Conservation (phyloP, 2,113 vertebrate species). For the Poicephalus meyeri region DNA sequence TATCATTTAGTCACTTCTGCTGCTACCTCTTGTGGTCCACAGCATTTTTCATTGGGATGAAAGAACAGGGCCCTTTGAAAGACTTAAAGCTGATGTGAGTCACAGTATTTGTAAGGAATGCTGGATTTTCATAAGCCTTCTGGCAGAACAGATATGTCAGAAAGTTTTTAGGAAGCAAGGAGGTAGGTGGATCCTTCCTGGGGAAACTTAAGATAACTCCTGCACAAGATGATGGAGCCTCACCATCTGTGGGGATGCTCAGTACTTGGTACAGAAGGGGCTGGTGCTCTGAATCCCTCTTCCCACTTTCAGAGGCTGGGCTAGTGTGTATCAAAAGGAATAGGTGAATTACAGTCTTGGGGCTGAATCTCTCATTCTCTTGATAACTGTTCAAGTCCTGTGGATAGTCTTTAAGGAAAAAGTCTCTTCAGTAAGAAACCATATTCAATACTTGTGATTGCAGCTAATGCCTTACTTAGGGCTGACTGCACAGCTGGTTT, state of each 20-base stretch:
- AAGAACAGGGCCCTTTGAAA: background rate
- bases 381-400: background rate
- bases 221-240: background rate
- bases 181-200: background rate
- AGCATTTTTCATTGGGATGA: accelerated
- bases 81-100: background rate
- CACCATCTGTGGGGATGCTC: background rate
- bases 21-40: background rate
- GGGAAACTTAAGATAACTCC: background rate
- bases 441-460: background rate
- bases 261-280: background rate
- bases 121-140: background rate
- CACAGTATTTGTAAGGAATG: background rate
- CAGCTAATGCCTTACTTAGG: background rate
- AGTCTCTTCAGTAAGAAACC: background rate
- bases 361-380: background rate
- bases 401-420: background rate
- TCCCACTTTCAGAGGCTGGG: background rate
- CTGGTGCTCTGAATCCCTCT: background rate
- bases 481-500: background rate
- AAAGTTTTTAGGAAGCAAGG: background rate
- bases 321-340: background rate
- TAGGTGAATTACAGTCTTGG: background rate
- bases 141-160: background rate
- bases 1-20: background rate